Percentiles rank a stretch among this genome's conserved stretches.
These are phyloP conservation scores for Tiaroga cobitis DNA, from an alignment of 2,797 vertebrate genomes.

Conservation along the genomic window DNA sequence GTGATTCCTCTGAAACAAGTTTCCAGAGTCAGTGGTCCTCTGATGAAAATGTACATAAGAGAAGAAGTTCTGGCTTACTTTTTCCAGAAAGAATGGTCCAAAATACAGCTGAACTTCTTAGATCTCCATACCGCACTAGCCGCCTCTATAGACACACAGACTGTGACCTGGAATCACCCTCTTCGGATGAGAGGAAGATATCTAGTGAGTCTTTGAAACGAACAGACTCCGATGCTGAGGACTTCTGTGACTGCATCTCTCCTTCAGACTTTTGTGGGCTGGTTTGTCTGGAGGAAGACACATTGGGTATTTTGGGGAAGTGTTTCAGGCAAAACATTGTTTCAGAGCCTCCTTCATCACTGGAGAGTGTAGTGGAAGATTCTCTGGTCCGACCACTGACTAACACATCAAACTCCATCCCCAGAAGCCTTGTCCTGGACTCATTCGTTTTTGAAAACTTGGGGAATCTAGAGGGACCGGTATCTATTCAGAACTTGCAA, in stretches of 20 bases:
- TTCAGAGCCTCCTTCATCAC: constrained; percentile 61
- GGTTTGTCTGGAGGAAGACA: constrained; percentile 70
- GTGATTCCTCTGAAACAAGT: constrained; percentile 43
- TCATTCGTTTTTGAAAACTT: constrained; percentile 84
- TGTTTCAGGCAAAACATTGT: constrained; percentile 66
- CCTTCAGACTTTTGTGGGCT: constrained; percentile 68
- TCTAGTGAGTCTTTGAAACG: constrained; percentile 72
- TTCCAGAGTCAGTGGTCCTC: constrained; percentile 56
- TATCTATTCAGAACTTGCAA: constrained; percentile 87
- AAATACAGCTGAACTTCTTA: constrained; percentile 68
- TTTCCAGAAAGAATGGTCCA: constrained; percentile 64
- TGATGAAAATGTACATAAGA: constrained; percentile 62
- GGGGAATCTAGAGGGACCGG: constrained; percentile 73
- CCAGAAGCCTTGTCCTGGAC: constrained; percentile 67
- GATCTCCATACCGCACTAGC: constrained; percentile 71
- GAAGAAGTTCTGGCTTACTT: constrained; percentile 62
- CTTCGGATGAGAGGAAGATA: constrained; percentile 69
- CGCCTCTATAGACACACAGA: constrained; percentile 79
- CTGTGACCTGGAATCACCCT: constrained; percentile 75
- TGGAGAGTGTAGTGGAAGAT: constrained; percentile 67
- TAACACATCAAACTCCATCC: constrained; percentile 56
- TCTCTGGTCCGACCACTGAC: constrained; percentile 44
- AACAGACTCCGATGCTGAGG: constrained; percentile 71
- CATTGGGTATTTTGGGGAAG: constrained; percentile 73
- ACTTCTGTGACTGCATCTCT: constrained; percentile 74